A percentile compares a stretch with the other conserved stretches of the same genome.
These are phyloP conservation scores for Indri indri DNA, from an alignment of 2,113 vertebrate genomes.

Conservation along the genomic window DNA sequence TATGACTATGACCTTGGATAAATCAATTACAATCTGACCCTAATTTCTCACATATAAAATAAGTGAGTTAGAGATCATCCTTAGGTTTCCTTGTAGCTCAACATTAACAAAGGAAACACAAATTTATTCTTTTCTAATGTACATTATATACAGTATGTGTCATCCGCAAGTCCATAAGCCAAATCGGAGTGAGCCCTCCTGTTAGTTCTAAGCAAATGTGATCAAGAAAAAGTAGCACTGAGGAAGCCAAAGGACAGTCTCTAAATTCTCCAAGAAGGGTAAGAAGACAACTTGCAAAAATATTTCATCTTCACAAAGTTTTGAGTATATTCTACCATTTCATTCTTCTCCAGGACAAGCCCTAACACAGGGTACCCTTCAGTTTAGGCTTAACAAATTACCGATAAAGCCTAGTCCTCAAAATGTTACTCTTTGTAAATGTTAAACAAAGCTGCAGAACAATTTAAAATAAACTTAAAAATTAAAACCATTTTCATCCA, in stretches of 20 bases:
- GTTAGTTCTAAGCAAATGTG: not conserved
- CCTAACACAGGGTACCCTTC: not conserved
- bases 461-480: not conserved
- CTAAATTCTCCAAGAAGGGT: not conserved
- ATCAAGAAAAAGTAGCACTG: not conserved
- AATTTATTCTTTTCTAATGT: not conserved
- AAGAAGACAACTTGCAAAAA: not conserved
- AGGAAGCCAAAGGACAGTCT: not conserved
- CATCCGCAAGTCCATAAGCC: not conserved
- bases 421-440: not conserved
- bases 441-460: not conserved
- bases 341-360: not conserved
- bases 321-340: not conserved
- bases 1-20: not conserved
- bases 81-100: not conserved
- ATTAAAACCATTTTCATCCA: not conserved
- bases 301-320: not conserved
- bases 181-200: not conserved
- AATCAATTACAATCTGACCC: not conserved
- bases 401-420: not conserved
- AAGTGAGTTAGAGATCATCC: not conserved
- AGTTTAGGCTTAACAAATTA: constrained; percentile 32
- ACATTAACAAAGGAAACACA: constrained; percentile 1
- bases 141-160: not conserved
- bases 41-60: not conserved